phyloP scores from a whole-genome alignment of 1,140 invertebrate genomes.

The Bombus sibiricus region DNA sequence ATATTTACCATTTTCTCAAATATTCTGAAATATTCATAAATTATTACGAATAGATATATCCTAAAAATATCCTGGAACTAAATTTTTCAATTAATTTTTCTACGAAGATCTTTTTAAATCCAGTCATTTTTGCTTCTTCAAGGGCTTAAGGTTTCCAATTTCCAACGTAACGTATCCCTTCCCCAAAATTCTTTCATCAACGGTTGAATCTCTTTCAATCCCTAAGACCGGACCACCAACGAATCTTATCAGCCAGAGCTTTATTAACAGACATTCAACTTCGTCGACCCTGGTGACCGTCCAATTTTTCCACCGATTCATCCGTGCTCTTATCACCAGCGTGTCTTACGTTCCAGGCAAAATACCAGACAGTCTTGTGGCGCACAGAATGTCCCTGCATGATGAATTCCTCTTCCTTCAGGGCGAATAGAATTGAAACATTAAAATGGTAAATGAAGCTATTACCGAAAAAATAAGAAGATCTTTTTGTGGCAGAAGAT shows the following conservation, averaged over 20 bases:
- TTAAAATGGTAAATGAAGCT: too few relatives aligned
- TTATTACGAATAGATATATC: too few relatives aligned
- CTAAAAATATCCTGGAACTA: not conserved
- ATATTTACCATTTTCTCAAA: not conserved
- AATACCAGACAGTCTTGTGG: not conserved
- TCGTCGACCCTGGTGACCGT: not conserved
- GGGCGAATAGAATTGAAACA: not conserved
- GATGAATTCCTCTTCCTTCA: not conserved
- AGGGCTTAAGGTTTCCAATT: not conserved
- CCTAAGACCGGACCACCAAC: not conserved
- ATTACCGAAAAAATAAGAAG: too few relatives aligned
- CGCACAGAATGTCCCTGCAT: not conserved
- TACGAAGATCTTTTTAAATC: not conserved
- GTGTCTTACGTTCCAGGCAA: not conserved
- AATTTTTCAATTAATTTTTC: not conserved
- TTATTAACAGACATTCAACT: slow-evolving; percentile 28
- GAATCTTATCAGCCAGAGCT: slow-evolving; percentile 19
- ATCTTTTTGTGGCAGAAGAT: not conserved
- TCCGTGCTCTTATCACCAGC: not conserved
- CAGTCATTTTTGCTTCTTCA: not conserved
- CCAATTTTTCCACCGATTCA: slow-evolving; percentile 24
- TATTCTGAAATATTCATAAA: too few relatives aligned
- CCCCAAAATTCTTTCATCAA: not conserved
- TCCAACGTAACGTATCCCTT: not conserved
- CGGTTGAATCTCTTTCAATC: slow-evolving; percentile 18